Evolutionary conservation across 2,888 invertebrate genomes (phyloP).

Genomic region (Julus scandinavius): DNA sequence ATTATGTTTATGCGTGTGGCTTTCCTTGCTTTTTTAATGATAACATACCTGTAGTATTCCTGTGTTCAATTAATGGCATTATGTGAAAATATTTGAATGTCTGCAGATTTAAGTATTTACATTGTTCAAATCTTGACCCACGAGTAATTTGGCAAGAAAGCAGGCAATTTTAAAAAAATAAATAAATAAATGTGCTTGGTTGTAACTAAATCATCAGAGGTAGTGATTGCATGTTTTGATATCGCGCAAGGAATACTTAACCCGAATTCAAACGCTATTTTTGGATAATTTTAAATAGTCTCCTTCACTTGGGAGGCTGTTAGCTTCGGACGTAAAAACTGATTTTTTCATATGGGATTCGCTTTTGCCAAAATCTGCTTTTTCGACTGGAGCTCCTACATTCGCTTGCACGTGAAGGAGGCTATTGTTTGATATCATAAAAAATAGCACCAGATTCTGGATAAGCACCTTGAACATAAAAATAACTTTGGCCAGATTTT

Average conservation of each 20-base stretch:
- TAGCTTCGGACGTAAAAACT: too few relatives aligned
- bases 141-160: neutral
- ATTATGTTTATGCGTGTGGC: neutral
- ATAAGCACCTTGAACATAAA: too few relatives aligned
- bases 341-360: neutral
- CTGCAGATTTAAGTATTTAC: neutral
- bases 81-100: neutral
- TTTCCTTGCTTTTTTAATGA: neutral
- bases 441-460: neutral
- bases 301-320: too few relatives aligned
- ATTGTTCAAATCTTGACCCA: neutral
- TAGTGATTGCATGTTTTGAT: neutral
- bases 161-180: neutral
- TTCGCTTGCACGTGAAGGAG: neutral
- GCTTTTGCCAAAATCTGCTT: neutral
- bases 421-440: neutral
- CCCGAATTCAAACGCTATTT: too few relatives aligned
- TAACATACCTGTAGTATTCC: neutral
- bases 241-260: too few relatives aligned
- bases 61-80: neutral
- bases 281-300: too few relatives aligned
- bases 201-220: neutral
- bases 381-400: neutral
- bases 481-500: neutral
- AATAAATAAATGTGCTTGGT: neutral